A percentile compares a stretch with the other conserved stretches of the same genome.
Conservation (phyloP, 1,140 invertebrate genomes). For the Ips typographus region DNA sequence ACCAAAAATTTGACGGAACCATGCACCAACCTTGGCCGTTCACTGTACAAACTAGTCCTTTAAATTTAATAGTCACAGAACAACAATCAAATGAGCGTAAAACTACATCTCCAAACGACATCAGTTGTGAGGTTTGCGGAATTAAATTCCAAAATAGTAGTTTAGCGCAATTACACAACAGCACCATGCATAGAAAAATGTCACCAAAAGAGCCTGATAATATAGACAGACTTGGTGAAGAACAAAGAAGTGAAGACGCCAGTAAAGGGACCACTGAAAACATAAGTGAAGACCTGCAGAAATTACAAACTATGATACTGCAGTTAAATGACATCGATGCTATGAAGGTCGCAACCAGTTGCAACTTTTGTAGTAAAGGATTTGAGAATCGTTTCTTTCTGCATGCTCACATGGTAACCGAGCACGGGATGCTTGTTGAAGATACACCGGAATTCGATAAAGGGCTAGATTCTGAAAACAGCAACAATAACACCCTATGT, state of each 20-base stretch:
- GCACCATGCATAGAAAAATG: conserved; percentile 50
- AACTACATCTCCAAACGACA: conserved; percentile 51
- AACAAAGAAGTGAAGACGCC: conserved; percentile 48
- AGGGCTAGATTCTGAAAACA: conserved; percentile 45
- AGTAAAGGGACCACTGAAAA: conserved; percentile 53
- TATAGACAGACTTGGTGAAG: conserved; percentile 36
- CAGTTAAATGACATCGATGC: conserved; percentile 79
- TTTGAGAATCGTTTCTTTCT: conserved; percentile 61
- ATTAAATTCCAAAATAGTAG: conserved; percentile 53
- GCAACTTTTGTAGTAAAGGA: conserved; percentile 62
- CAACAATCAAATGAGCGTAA: conserved; percentile 46
- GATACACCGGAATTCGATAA: conserved; percentile 46
- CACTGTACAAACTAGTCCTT: conserved; percentile 61
- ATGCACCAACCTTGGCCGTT: conserved; percentile 53
- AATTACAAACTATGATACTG: conserved; percentile 88
- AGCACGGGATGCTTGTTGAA: conserved; percentile 56
- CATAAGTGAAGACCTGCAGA: conserved; percentile 78
- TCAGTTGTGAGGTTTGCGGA: conserved; percentile 50
- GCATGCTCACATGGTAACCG: conserved; percentile 62
- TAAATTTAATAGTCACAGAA: conserved; percentile 65
- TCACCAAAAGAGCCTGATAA: conserved; percentile 32
- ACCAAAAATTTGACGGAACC: conserved; percentile 50
- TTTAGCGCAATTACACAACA: conserved; percentile 54
- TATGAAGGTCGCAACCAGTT: conserved; percentile 59
- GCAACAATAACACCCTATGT: conserved; percentile 52